Base-by-base conservation (phyloP, 2,797 vertebrate genomes). In the Microctenopoma lineatum region DNA sequence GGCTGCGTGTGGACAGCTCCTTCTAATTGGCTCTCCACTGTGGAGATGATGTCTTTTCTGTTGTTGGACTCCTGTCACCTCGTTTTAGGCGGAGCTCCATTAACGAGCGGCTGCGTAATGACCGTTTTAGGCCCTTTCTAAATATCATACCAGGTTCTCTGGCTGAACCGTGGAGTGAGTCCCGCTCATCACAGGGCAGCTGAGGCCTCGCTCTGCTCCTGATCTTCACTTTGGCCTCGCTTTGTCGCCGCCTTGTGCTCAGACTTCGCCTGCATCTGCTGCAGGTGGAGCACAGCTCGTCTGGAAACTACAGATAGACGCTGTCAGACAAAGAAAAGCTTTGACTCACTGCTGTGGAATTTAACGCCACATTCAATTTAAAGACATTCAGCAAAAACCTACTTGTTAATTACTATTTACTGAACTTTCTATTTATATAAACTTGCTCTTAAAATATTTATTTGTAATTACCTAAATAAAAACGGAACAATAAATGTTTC, bases 231-330 rank as follows among this genome's bases (percentile, higher is more conserved):
- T 4, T 6, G 54, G 56, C n/a, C 63, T 74, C 73, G 38, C 81
- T 93, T 78, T 94, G 94, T 92, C 93, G 92, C 93, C 94, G 92
- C 90, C 94, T 92, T 54, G 87, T 84, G 94, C 72, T 84, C 67
- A 78, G 21, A 83, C 39, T 11, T 4, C 7, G 70, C 8, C 36
- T 81, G 26, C 54, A 8, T 63, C 42, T 55, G 6, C 4, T 0
- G 42, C 62, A 2, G 54, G 36, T 58, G 21, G 11, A 59, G 39
- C 25, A 8, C 34, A 10, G 13, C 32, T 13, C 63, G n/a, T 18
- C n/a, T 5, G 9, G 8, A 4, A 7, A 18, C 16, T 21, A 4
- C 21, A 0, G n/a, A 46, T 12, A 2, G 0, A 48, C 25, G 4
- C 18, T 66, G 9, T 5, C 0, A 12, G 14, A 46, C 0, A 5